phyloP scores from a whole-genome alignment of 2,888 invertebrate genomes.

The Ferdinandea cuprea region DNA sequence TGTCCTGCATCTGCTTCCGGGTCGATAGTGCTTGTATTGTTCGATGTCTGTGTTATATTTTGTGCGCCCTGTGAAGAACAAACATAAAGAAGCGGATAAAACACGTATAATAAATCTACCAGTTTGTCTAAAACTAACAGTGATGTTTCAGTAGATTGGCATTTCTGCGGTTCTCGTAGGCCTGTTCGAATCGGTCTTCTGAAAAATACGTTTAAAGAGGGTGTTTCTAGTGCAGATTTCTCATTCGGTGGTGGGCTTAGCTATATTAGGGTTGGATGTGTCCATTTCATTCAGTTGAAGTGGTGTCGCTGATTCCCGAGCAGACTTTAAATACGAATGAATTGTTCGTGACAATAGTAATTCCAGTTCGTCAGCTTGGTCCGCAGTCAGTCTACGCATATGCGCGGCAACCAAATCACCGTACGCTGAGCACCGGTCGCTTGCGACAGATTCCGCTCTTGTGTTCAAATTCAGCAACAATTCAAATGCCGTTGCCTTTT shows the following conservation, averaged over 20 bases:
- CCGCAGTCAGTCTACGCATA: background rate
- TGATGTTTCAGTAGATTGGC: background rate
- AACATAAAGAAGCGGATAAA: background rate
- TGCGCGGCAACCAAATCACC: slow-evolving; percentile 7
- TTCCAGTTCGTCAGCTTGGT: slow-evolving; percentile 5
- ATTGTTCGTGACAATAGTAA: background rate
- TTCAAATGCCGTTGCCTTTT: too few species aligned
- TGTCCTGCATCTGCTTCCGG: background rate
- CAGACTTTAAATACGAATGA: slow-evolving; percentile 10
- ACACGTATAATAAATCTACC: background rate
- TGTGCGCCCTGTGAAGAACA: background rate
- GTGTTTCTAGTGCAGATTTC: background rate
- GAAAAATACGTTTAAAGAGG: background rate
- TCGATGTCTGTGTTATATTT: background rate
- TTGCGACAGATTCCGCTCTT: background rate
- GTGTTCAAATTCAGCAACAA: too few species aligned
- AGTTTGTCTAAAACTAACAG: background rate
- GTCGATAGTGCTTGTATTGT: background rate
- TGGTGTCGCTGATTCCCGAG: slow-evolving; percentile 7
- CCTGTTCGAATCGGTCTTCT: background rate
- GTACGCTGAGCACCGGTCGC: slow-evolving; percentile 6
- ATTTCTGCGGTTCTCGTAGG: background rate
- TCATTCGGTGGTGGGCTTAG: background rate
- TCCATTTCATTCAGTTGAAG: background rate
- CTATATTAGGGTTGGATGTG: background rate